Evolutionary conservation across 2,888 invertebrate genomes (phyloP).

Genomic region (Muschampia plurimacula): DNA sequence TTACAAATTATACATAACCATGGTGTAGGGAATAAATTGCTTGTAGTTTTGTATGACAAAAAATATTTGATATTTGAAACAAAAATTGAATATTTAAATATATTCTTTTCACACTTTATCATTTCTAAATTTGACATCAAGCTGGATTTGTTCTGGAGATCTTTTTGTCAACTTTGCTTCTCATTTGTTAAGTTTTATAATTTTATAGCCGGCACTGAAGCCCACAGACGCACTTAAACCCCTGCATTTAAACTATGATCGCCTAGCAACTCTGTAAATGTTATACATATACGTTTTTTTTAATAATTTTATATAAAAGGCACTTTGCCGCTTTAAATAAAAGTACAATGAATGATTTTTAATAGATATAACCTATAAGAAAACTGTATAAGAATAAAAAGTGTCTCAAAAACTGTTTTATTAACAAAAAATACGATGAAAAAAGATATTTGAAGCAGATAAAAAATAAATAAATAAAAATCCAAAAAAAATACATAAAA

Average conservation of each 20-base stretch:
- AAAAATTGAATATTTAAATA: not conserved
- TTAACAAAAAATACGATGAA: constrained; percentile 61
- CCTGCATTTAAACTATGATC: constrained; percentile 56
- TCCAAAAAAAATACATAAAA: constrained; percentile 46
- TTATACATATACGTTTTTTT: constrained; percentile 69
- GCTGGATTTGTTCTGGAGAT: not conserved
- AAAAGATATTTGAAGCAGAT: constrained; percentile 56
- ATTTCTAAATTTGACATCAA: constrained; percentile 1
- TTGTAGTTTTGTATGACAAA: not conserved
- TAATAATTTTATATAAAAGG: constrained; percentile 79
- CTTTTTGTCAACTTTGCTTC: constrained; percentile 15
- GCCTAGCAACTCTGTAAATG: constrained; percentile 68
- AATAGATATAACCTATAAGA: constrained; percentile 72
- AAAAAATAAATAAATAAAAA: constrained; percentile 56
- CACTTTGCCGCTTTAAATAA: constrained; percentile 72
- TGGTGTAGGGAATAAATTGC: not conserved
- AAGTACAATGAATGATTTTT: constrained; percentile 83
- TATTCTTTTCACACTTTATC: not conserved
- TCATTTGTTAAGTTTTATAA: constrained; percentile 27
- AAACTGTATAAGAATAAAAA: constrained; percentile 74
- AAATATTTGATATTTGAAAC: not conserved
- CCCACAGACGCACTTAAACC: constrained; percentile 48
- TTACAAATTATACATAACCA: constrained; percentile 16
- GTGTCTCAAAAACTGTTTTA: constrained; percentile 75
- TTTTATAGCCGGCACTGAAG: constrained; percentile 33